Evolutionary conservation across 2,888 invertebrate genomes (phyloP), one percentile per base, ranked within the genome.

Genomic region (Eupeodes latifasciatus): DNA sequence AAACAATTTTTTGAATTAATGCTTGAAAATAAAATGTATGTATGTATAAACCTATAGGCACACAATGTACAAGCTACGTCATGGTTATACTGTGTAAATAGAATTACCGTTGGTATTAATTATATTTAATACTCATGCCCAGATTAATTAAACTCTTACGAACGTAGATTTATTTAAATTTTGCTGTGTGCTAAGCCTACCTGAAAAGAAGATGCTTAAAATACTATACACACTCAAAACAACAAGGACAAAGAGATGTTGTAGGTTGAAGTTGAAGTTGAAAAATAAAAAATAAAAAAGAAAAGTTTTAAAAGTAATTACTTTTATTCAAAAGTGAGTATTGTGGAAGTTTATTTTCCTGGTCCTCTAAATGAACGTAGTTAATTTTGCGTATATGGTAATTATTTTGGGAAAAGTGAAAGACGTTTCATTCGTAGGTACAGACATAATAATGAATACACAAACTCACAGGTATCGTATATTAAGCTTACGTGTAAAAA

Each of bases 231-330:
- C 14, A 40, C 40, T 14, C 7, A 59, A 74, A 67, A 44, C 40
- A 53, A 55, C 6, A 66, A 19, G n/a, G n/a, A 81, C 74, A 74
- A 81, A 66, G 40, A 57, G 36, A 44, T 69, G 49, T 62, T 62
- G 47, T 9, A 19, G 16, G 27, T 11, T 14, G 36, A 9, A 49
- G 66, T 11, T n/a, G 19, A 57, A 11, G 47, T 47, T 11, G 4
- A 47, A 47, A 11, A 47, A 11, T 11, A 47, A 47, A 47, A 11
- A 47, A 11, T 11, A 11, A 11, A 47, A 47, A 12, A 40, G 14
- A 78, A 49, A 64, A 55, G 53, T 71, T 79, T 53, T 79, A 19
- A 62, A 79, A 79, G 71, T 40, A 71, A 71, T 79, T 62, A 53
- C 44, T 62, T 11, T 74, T 61, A n/a, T 74, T n/a, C 36, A 19